These are phyloP conservation scores for Leptinotarsa texana DNA, from an alignment of 1,140 invertebrate species.

Conservation along the genomic window DNA sequence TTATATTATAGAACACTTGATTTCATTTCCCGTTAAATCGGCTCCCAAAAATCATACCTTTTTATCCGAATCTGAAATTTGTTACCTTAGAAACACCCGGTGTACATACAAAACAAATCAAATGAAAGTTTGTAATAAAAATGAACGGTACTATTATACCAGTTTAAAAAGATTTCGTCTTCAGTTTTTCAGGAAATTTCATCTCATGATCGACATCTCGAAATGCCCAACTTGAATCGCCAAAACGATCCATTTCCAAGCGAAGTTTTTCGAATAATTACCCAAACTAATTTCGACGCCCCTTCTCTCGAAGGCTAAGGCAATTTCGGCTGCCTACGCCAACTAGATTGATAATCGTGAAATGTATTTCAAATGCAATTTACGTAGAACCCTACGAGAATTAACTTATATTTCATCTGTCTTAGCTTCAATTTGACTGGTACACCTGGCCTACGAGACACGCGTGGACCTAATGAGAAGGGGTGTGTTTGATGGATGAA, in stretches of 20 bases:
- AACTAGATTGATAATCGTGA: neutral
- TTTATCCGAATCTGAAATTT: too few species aligned
- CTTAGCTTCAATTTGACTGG: slow-evolving; percentile 12
- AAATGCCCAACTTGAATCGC: too few species aligned
- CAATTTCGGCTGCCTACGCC: neutral
- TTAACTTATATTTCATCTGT: slow-evolving; percentile 25
- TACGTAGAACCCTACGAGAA: neutral
- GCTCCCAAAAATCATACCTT: too few species aligned
- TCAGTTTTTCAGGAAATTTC: too few species aligned
- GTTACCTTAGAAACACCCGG: too few species aligned
- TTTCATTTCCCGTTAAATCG: too few species aligned
- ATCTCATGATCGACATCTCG: too few species aligned
- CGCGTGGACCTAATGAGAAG: slow-evolving; percentile 18
- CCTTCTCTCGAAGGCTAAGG: neutral
- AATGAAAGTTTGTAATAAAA: too few species aligned
- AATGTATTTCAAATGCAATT: slow-evolving; percentile 6
- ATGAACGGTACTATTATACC: too few species aligned
- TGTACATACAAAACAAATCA: too few species aligned
- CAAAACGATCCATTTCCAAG: neutral
- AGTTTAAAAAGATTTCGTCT: too few species aligned
- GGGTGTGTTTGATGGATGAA: slow-evolving; percentile 20
- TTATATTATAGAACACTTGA: too few species aligned
- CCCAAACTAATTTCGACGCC: neutral
- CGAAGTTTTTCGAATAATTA: neutral
- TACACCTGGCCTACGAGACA: slow-evolving; percentile 12